Evolutionary conservation across 1,140 invertebrate genomes (phyloP), one percentile per base, ranked within the genome.

Genomic region (Apolygus lucorum): DNA sequence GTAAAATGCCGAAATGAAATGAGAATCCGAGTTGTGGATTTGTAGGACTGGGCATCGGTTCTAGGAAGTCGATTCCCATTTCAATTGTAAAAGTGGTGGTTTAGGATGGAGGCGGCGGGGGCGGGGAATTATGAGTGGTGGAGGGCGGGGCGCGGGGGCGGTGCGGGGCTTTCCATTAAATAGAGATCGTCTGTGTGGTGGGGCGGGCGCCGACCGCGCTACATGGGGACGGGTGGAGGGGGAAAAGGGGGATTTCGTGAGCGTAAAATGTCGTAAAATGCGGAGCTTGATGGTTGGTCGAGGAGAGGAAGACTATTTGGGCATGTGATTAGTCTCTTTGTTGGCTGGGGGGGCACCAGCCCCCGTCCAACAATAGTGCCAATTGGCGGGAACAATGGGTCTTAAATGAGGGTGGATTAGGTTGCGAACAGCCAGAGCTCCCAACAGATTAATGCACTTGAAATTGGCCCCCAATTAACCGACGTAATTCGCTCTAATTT

Each of bases 401-500:
- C 34, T 21, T 63, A 63, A 63, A 63, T 63, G 59, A 63, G n/a
- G 59, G 22, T 42, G 29, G 42, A 28, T n/a, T 25, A 28, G 34
- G 49, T 25, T 2, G 2, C 2, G 68, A 25, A 28, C 52, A 63
- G 28, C 49, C 68, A 1, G n/a, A 49, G n/a, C 11, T 62, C 68
- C 52, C 68, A 25, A 49, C 14, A 62, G 70, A 69, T 63, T 71
- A 71, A 71, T 71, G 59, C 59, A 69, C 67, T 69, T 49, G 42
- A 70, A 73, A 73, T 73, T 73, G 69, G 72, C 28, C 67, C 27
- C 70, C 72, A 73, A 73, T 73, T 73, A 73, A 49, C 42, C 28
- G 49, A 17, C 34, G 29, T 70, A 70, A 66, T 67, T 34, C 69
- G 34, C 34, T 49, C 34, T 49, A 49, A 49, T 49, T 49, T 49